These are phyloP conservation scores for Lagenorhynchus albirostris DNA, from an alignment of 2,113 vertebrate species.

Conservation along the genomic window DNA sequence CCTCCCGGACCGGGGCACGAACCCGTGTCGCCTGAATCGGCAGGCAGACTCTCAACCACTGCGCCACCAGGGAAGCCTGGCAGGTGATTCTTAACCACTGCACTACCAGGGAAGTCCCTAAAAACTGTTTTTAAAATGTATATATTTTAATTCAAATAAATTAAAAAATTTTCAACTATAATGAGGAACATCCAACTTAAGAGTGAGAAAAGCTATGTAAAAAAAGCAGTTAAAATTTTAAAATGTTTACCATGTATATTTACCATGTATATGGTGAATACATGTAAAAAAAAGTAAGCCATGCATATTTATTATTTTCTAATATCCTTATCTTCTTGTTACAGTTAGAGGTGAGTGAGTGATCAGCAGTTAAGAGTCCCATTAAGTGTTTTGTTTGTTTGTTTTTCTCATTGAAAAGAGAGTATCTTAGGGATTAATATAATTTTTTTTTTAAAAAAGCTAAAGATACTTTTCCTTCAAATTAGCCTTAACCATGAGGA, in stretches of 20 bases:
- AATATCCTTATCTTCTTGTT: not conserved
- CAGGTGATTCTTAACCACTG: too few relatives aligned
- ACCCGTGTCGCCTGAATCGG: too few relatives aligned
- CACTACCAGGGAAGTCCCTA: too few relatives aligned
- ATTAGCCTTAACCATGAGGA: not conserved
- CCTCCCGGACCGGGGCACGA: too few relatives aligned
- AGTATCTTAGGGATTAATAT: not conserved
- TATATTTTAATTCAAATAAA: not conserved
- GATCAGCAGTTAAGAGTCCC: not conserved
- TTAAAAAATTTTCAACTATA: not conserved
- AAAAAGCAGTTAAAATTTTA: not conserved
- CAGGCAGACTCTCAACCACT: too few relatives aligned
- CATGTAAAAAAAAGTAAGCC: not conserved
- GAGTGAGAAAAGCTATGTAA: not conserved
- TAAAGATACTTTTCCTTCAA: not conserved
- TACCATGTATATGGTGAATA: not conserved
- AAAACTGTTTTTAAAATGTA: not conserved
- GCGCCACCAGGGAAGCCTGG: too few relatives aligned
- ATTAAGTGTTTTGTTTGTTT: not conserved
- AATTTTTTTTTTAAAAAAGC: not conserved
- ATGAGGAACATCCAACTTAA: not conserved
- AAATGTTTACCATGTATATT: not conserved
- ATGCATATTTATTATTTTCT: not conserved
- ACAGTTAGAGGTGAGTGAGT: not conserved
- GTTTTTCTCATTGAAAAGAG: not conserved